Percentiles rank a stretch among this genome's conserved stretches.
phyloP scores from a whole-genome alignment of 2,888 invertebrate species.

The Isotomurus palustris region DNA sequence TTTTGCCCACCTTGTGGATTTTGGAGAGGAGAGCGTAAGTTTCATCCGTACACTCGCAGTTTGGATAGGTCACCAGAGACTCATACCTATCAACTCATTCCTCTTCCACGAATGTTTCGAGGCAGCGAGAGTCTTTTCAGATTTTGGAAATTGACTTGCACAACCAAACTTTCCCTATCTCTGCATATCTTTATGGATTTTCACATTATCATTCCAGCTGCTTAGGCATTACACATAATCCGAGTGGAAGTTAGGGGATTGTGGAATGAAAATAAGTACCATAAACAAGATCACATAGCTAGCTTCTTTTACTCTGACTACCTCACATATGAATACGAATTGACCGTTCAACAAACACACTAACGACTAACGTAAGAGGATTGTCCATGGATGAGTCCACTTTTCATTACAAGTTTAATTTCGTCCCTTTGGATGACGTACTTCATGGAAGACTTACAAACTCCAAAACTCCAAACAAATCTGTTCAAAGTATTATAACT shows the following conservation, averaged over 20 bases:
- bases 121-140: conserved; percentile 1
- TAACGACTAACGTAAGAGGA: conserved; percentile 1
- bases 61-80: conserved; percentile 40
- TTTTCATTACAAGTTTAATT: conserved; percentile 1
- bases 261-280: neutral
- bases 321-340: no score
- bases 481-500: no score
- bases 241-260: no score
- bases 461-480: no score
- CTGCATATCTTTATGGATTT: conserved; percentile 34
- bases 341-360: no score
- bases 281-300: no score
- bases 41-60: conserved; percentile 19
- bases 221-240: no score
- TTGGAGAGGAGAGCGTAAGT: no score
- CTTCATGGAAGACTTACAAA: conserved; percentile 1
- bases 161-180: conserved; percentile 13
- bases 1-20: conserved; percentile 24
- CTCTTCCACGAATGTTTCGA: conserved; percentile 7
- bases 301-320: no score
- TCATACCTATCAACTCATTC: conserved; percentile 30
- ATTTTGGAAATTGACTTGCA: conserved; percentile 11
- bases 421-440: no score
- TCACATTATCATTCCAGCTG: conserved; percentile 21
- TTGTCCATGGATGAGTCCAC: neutral